Evolutionary conservation across 2,888 invertebrate genomes (phyloP), one percentile per base, ranked within the genome.

Genomic region (Idaea straminata): DNA sequence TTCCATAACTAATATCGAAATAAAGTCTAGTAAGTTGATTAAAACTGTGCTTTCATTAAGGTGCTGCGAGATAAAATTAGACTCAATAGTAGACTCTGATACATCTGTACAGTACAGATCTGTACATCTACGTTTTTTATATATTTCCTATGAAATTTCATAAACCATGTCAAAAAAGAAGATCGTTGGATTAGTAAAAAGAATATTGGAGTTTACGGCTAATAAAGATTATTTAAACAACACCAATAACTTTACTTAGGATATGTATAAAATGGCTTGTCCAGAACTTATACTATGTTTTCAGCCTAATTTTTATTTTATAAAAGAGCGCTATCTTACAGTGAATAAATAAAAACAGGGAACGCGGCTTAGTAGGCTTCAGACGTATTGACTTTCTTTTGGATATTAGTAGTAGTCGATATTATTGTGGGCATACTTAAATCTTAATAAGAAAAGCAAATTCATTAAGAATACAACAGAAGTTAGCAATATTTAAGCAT

Each of bases 1-100:
- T 64, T 67, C 66, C 63, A 63, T 65, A 66, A 66, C 65, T 59
- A 70, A 71, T 66, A 69, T 68, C 63, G 62, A 67, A 61, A 64
- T 64, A 61, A 73, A 65, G 36, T 36, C 6, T 36, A 36, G 6
- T 36, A 60, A 64, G 64, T 68, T 69, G 65, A 70, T 68, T 71
- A 66, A 60, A 65, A 3, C 61, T 62, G 60, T 66, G 63, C 60
- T 66, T 64, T 62, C 47, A 57, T 61, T 61, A 57, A 35, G 36
- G 36, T 10, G 4, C 10, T 36, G 47, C 25, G 25, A 25, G 3
- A 3, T 25, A 25, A 25, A 2, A 25, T 47, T 47, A 47, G 47
- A 10, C n/a, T n/a, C n/a, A n/a, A n/a, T n/a, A n/a, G 47, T 7
- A 47, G 47, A 47, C 13, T 10, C 10, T 47, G 10, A 7, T 13